Evolutionary conservation across 2,113 vertebrate genomes (phyloP), one percentile per base, ranked within the genome.

Genomic region (Nymphicus hollandicus): DNA sequence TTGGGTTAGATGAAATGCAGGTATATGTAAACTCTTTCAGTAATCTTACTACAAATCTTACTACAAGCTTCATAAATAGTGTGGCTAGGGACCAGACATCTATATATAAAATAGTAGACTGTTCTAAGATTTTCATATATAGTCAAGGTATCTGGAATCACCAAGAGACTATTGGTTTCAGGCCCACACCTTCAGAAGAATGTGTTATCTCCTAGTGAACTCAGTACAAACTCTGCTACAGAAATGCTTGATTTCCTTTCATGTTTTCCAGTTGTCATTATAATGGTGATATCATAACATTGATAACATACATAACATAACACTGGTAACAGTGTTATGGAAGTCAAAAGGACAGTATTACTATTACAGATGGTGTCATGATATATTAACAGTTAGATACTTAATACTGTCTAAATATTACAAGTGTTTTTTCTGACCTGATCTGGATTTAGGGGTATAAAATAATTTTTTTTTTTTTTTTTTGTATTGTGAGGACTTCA

Each of bases 371-470:
- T 74, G 78, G 43, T 46, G 58, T 79, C 70, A 97, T 95, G 91
- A 97, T 89, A 96, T 96, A 93, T 95, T 97, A 96, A 96, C 14
- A 93, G 52, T 86, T 66, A 95, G 93, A 85, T 93, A 86, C 83
- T 93, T 95, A 93, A 89, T 86, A 61, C 11, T 90, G 39, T 56
- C 22, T 18, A 71, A 89, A 80, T n/a, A 7, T 68, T 72, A 43
- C 17, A 74, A 63, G 35, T 61, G 23, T 50, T 86, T 50, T 80
- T 88, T 88, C 55, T 43, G 5, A 29, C 41, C 13, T 66, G 6
- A 2, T 68, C 81, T 91, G 35, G 24, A 76, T 63, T 90, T 53
- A 13, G 18, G 14, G 2, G 17, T 65, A 4, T 76, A 19, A 76
- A 65, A 13, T n/a, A 3, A 4, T 1, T 56, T 2, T 15, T n/a